Conservation (phyloP, 2,888 invertebrate species). For the Horisme vitalbata region DNA sequence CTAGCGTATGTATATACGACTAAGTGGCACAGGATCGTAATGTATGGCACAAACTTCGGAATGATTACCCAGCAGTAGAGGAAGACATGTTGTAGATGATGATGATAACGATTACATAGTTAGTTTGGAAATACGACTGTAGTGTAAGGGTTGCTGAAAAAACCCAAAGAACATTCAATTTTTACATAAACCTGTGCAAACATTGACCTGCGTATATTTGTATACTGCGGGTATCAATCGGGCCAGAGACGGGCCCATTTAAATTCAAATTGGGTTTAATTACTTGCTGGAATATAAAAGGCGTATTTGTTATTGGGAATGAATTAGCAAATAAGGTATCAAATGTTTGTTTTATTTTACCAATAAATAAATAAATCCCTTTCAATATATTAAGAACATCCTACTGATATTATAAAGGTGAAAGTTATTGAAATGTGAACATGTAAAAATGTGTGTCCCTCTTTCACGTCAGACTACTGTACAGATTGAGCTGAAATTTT, state of each 20-base stretch:
- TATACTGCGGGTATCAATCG: not conserved
- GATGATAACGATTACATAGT: too few species aligned
- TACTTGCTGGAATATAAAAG: not conserved
- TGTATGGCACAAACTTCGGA: too few species aligned
- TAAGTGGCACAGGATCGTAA: too few species aligned
- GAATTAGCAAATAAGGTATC: not conserved
- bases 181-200: slow-evolving; percentile 23
- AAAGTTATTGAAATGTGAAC: too few species aligned
- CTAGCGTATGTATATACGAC: too few species aligned
- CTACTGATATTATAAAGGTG: too few species aligned
- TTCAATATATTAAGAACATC: not conserved
- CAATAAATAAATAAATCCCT: not conserved
- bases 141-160: not conserved
- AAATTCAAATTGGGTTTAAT: not conserved
- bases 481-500: too few species aligned
- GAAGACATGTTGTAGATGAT: too few species aligned
- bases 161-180: not conserved
- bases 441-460: too few species aligned
- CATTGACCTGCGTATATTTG: slow-evolving; percentile 15
- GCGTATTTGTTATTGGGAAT: not conserved
- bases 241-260: not conserved
- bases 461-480: too few species aligned
- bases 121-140: not conserved
- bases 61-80: too few species aligned
- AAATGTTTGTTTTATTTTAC: not conserved